Conservation (phyloP, 2,888 invertebrate species). For the Lasioglossum morio region DNA sequence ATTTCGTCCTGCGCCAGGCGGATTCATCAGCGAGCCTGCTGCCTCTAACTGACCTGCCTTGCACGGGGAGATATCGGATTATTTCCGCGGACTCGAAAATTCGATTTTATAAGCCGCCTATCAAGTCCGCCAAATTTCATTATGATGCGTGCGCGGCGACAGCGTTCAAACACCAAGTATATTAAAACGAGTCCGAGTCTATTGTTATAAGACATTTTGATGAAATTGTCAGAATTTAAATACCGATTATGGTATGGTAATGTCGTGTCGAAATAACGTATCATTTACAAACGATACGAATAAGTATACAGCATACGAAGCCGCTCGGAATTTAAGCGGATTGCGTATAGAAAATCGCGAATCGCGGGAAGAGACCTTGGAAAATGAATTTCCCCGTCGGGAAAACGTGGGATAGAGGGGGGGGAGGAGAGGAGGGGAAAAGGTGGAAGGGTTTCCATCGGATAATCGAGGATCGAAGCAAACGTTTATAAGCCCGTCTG, state of each 20-base stretch:
- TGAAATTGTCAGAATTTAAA: too few relatives aligned
- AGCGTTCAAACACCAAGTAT: neutral
- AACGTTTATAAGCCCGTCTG: slow-evolving; percentile 42
- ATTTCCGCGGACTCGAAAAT: neutral
- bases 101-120: neutral
- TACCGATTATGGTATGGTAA: too few relatives aligned
- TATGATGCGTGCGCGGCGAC: neutral
- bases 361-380: neutral
- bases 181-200: too few relatives aligned
- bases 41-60: neutral
- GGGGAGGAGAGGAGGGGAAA: neutral
- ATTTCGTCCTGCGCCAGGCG: neutral
- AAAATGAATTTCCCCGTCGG: slow-evolving; percentile 7
- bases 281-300: neutral
- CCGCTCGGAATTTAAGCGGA: neutral
- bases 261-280: neutral
- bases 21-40: neutral
- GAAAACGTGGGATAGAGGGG: too few relatives aligned
- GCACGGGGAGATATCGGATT: neutral
- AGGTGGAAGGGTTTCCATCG: neutral
- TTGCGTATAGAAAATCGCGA: neutral
- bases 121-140: neutral
- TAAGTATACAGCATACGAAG: neutral
- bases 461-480: slow-evolving; percentile 23
- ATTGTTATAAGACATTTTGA: too few relatives aligned